A percentile compares a stretch with the other conserved stretches of the same genome.
phyloP scores from a whole-genome alignment of 2,113 vertebrate genomes.

The Amphiprion ocellaris region DNA sequence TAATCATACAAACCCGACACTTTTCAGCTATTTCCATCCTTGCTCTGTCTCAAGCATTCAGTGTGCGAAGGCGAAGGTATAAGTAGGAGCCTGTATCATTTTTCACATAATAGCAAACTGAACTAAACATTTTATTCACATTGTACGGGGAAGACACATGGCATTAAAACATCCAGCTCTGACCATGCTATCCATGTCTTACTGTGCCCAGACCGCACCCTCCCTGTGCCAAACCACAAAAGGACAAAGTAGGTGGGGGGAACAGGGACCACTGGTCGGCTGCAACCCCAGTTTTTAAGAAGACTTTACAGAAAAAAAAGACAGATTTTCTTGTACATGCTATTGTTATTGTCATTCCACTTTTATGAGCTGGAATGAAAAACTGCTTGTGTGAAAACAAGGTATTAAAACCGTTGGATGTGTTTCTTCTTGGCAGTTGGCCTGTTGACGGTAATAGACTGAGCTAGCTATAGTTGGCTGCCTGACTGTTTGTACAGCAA shows the following conservation, averaged over 20 bases:
- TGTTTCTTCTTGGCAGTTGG: conserved; percentile 75
- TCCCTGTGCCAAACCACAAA: conserved; percentile 67
- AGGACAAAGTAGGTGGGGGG: conserved; percentile 63
- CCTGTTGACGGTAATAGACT: conserved; percentile 70
- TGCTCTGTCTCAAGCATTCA: conserved; percentile 35
- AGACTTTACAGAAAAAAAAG: conserved; percentile 66
- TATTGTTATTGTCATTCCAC: conserved; percentile 79
- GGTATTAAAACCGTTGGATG: conserved; percentile 81
- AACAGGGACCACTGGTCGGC: conserved; percentile 36
- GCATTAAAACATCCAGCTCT: conserved; percentile 57
- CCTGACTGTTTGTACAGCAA: conserved; percentile 72
- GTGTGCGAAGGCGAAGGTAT: conserved; percentile 28
- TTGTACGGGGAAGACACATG: conserved; percentile 36
- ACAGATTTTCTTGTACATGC: conserved; percentile 66
- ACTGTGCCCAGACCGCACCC: conserved; percentile 49
- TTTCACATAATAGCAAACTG: conserved; percentile 39
- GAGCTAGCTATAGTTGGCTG: conserved; percentile 74
- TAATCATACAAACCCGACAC: conserved; percentile 60
- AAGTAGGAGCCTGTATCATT: conserved; percentile 25
- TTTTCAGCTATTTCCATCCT: conserved; percentile 58
- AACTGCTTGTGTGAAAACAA: conserved; percentile 80
- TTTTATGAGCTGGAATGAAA: conserved; percentile 76
- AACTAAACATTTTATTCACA: conserved; percentile 22
- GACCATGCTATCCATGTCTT: conserved; percentile 42
- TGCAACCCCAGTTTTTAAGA: conserved; percentile 65